Percentiles rank a stretch among this genome's conserved stretches.
phyloP scores from a whole-genome alignment of 2,888 invertebrate genomes.

The Pseudolycoriella hygida region DNA sequence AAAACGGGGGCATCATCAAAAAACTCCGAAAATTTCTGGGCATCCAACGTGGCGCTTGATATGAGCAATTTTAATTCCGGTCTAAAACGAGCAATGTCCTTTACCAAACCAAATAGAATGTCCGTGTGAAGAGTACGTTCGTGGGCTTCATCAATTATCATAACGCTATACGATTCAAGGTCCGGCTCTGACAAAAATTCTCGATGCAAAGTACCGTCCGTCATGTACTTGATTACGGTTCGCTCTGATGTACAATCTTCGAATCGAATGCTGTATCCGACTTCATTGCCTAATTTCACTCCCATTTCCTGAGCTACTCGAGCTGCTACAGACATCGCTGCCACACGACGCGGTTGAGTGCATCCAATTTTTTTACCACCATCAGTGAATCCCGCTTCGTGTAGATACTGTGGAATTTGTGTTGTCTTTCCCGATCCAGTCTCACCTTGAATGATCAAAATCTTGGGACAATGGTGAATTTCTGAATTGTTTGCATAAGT shows the following conservation, averaged over 20 bases:
- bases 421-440: slow-evolving; percentile 99
- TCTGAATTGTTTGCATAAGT: slow-evolving; percentile 4
- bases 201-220: slow-evolving; percentile 92
- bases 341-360: slow-evolving; percentile 93
- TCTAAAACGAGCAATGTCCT: slow-evolving; percentile 85
- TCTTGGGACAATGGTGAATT: slow-evolving; percentile 31
- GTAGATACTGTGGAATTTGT: slow-evolving; percentile 93
- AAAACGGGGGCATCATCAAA: slow-evolving; percentile 98
- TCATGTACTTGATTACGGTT: slow-evolving; percentile 97
- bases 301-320: slow-evolving; percentile 96
- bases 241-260: slow-evolving; percentile 98
- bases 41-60: slow-evolving; percentile 95
- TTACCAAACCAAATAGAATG: slow-evolving; percentile 91
- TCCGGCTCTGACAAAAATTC: slow-evolving; percentile 97
- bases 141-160: slow-evolving; percentile 99
- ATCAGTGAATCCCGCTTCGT: slow-evolving; percentile 79
- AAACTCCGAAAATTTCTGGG: slow-evolving; percentile 93
- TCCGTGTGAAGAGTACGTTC: slow-evolving; percentile 97
- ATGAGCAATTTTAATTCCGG: slow-evolving; percentile 90
- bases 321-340: slow-evolving; percentile 99
- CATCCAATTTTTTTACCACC: slow-evolving; percentile 86
- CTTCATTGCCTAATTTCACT: slow-evolving; percentile 87
- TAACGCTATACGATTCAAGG: slow-evolving; percentile 86
- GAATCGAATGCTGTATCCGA: slow-evolving; percentile 84
- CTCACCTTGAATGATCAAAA: slow-evolving; percentile 93